These are phyloP conservation scores for Eupeodes latifasciatus DNA, from an alignment of 2,888 invertebrate species.

Conservation along the genomic window DNA sequence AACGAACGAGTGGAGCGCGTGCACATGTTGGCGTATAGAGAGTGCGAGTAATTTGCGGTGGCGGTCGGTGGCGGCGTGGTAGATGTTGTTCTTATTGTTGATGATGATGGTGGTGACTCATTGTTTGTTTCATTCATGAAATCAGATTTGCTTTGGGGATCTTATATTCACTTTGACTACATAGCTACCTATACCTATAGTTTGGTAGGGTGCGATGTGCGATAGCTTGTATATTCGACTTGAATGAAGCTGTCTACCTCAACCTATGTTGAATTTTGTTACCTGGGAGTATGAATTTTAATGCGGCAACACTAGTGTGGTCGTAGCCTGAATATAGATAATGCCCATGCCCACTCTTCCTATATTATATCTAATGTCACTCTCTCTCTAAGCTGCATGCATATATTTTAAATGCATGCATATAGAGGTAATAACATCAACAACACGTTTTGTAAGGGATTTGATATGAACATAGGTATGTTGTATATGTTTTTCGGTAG, in stretches of 20 bases:
- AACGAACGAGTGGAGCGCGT: slow-evolving; percentile 43
- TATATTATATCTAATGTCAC: slow-evolving; percentile 57
- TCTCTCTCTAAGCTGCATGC: slow-evolving; percentile 47
- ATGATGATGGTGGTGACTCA: slow-evolving; percentile 56
- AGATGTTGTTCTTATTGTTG: not conserved
- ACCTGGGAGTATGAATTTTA: slow-evolving; percentile 60
- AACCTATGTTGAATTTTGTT: slow-evolving; percentile 15
- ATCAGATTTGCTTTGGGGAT: slow-evolving; percentile 54
- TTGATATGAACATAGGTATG: slow-evolving; percentile 21
- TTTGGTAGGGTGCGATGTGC: slow-evolving; percentile 12
- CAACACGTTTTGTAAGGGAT: slow-evolving; percentile 56
- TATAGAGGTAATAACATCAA: not conserved
- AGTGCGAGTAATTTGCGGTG: slow-evolving; percentile 74
- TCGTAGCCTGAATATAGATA: slow-evolving; percentile 52
- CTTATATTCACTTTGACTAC: slow-evolving; percentile 20
- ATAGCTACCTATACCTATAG: no score
- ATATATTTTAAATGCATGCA: slow-evolving; percentile 35
- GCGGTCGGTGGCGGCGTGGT: slow-evolving; percentile 38
- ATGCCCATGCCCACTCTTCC: slow-evolving; percentile 60
- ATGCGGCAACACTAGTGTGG: slow-evolving; percentile 60
- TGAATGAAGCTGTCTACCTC: slow-evolving; percentile 1
- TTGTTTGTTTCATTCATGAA: slow-evolving; percentile 69
- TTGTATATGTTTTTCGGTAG: slow-evolving; percentile 37
- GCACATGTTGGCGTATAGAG: slow-evolving; percentile 70
- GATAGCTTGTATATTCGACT: slow-evolving; percentile 10